phyloP scores from a whole-genome alignment of 2,888 invertebrate species.

The Artemia sinica region DNA sequence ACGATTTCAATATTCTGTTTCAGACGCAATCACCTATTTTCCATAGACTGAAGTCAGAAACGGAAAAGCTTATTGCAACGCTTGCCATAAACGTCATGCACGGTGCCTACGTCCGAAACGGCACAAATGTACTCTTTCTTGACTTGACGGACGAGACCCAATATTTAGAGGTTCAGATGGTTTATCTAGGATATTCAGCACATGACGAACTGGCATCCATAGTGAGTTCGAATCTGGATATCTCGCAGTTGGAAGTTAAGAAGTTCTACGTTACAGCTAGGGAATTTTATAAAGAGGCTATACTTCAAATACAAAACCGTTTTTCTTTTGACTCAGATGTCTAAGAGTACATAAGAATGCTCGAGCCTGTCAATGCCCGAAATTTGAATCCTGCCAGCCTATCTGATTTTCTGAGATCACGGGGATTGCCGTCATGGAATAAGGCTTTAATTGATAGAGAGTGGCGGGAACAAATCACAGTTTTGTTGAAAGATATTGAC shows the following conservation, averaged over 20 bases:
- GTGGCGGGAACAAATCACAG: too few relatives aligned
- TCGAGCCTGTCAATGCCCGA: not conserved
- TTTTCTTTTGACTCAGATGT: not conserved
- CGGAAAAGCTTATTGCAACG: not conserved
- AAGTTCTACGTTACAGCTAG: not conserved
- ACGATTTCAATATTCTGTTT: constrained; percentile 10
- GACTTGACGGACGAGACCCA: not conserved
- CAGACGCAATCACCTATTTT: not conserved
- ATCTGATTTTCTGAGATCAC: too few relatives aligned
- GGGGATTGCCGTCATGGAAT: too few relatives aligned
- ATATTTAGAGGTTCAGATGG: not conserved
- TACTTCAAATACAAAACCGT: not conserved
- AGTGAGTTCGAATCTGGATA: too few relatives aligned
- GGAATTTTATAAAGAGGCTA: not conserved
- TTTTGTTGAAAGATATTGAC: too few relatives aligned
- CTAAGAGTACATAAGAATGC: not conserved
- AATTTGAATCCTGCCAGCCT: too few relatives aligned
- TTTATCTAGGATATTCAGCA: too few relatives aligned
- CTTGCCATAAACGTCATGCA: not conserved
- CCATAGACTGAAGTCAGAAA: not conserved
- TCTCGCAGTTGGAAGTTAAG: not conserved
- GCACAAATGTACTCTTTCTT: not conserved
- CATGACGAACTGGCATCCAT: too few relatives aligned
- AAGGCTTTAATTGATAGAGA: too few relatives aligned
- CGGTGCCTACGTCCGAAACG: not conserved